Conservation (phyloP, 2,797 vertebrate genomes). For the Acrossocheilus wenchowensis region DNA sequence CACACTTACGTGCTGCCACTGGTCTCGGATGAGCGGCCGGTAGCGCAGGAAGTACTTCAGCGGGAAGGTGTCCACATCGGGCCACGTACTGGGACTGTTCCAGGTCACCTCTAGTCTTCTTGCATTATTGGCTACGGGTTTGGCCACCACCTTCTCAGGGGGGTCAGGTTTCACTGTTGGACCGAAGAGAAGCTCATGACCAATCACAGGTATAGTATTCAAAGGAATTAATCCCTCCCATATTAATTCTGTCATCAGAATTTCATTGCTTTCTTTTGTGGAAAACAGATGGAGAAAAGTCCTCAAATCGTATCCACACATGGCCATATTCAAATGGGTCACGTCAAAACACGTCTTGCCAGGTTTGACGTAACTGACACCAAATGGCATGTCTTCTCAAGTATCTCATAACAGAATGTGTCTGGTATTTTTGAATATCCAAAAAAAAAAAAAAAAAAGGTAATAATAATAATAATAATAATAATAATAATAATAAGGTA, state of each 20-base stretch:
- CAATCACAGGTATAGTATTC: not conserved
- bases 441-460: not conserved
- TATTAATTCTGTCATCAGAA: slow-evolving; percentile 12
- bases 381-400: not conserved
- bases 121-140: slow-evolving; percentile 85
- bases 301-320: not conserved
- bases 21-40: slow-evolving; percentile 93
- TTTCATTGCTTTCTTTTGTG: not conserved
- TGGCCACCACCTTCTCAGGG: slow-evolving; percentile 91
- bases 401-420: not conserved
- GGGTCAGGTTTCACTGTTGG: slow-evolving; percentile 94
- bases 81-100: slow-evolving; percentile 94
- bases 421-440: not conserved
- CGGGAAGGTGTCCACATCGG: slow-evolving; percentile 92
- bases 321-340: not conserved
- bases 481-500: too few relatives aligned
- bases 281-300: not conserved
- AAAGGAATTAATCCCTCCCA: not conserved
- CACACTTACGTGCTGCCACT: slow-evolving; percentile 95
- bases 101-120: slow-evolving; percentile 92
- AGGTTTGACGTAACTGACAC: not conserved
- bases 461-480: too few relatives aligned
- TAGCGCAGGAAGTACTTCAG: slow-evolving; percentile 98
- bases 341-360: not conserved
- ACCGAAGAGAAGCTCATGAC: slow-evolving; percentile 40